Evolutionary conservation across 2,113 vertebrate genomes (phyloP).

Genomic region (Xyrauchen texanus): DNA sequence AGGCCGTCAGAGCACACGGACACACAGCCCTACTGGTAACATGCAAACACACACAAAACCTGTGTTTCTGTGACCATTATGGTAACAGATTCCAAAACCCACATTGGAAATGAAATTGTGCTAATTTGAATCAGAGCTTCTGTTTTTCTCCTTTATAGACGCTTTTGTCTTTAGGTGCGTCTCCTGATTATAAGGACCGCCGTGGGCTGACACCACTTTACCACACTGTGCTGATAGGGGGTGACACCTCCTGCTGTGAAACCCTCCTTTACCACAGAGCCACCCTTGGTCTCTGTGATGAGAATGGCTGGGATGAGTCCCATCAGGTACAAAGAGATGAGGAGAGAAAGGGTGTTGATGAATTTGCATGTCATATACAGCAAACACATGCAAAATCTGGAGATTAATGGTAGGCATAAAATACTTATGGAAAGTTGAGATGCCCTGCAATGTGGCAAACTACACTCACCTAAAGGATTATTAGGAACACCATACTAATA

Average conservation of each 20-base stretch:
- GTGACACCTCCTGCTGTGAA: constrained; percentile 91
- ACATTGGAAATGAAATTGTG: neutral
- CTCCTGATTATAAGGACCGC: constrained; percentile 91
- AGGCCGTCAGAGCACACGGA: constrained; percentile 85
- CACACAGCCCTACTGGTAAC: constrained; percentile 87
- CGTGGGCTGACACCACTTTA: constrained; percentile 90
- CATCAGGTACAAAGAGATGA: constrained; percentile 78
- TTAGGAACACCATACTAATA: no score
- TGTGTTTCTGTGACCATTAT: neutral
- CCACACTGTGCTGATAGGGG: constrained; percentile 92
- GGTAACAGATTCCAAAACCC: neutral
- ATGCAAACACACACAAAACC: neutral
- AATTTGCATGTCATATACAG: no score
- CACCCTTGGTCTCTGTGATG: constrained; percentile 83
- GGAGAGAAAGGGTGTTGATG: neutral
- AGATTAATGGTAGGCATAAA: no score
- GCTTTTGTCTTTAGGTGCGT: constrained; percentile 86
- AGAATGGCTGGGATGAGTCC: constrained; percentile 94
- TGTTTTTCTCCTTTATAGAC: constrained; percentile 65
- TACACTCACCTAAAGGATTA: no score
- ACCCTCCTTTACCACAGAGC: constrained; percentile 86
- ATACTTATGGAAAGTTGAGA: no score
- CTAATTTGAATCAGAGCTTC: neutral
- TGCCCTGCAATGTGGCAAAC: no score
- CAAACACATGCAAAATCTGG: no score